Conservation (phyloP, 1,140 invertebrate genomes). For the Microvelia longipes region DNA sequence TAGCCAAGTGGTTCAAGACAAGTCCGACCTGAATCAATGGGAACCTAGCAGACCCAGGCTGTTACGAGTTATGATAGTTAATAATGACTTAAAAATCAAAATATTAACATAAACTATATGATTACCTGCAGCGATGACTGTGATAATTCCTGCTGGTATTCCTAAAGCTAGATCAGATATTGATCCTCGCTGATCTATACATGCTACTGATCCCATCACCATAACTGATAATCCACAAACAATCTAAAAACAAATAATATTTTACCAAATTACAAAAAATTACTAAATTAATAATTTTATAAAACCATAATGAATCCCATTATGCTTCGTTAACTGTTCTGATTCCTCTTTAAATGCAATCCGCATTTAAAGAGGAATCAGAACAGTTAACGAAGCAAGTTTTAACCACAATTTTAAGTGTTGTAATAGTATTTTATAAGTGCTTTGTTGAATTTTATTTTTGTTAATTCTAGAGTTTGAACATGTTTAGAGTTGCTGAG, state of each 20-base stretch:
- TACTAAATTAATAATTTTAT: not conserved
- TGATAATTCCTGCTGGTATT: conserved; percentile 40
- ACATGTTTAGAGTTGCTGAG: too few relatives aligned
- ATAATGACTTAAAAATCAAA: not conserved
- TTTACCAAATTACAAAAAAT: not conserved
- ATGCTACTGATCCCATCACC: conserved; percentile 45
- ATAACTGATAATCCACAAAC: conserved; percentile 44
- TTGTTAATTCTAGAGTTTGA: too few relatives aligned
- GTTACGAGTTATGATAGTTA: too few relatives aligned
- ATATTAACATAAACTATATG: not conserved
- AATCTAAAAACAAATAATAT: conserved; percentile 31
- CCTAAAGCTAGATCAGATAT: conserved; percentile 41
- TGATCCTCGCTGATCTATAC: conserved; percentile 42
- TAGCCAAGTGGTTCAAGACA: too few relatives aligned
- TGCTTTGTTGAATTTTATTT: too few relatives aligned
- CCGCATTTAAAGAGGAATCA: too few relatives aligned
- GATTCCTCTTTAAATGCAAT: too few relatives aligned
- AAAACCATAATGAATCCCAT: not conserved
- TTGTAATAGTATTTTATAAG: too few relatives aligned
- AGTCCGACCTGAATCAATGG: too few relatives aligned
- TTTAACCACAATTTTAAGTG: too few relatives aligned
- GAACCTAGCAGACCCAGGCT: too few relatives aligned
- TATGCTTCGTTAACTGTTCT: not conserved
- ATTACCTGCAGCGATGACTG: conserved; percentile 40
- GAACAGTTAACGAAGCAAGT: too few relatives aligned